Conservation (phyloP, 1,140 invertebrate genomes). For the Zaprionus davidi region DNA sequence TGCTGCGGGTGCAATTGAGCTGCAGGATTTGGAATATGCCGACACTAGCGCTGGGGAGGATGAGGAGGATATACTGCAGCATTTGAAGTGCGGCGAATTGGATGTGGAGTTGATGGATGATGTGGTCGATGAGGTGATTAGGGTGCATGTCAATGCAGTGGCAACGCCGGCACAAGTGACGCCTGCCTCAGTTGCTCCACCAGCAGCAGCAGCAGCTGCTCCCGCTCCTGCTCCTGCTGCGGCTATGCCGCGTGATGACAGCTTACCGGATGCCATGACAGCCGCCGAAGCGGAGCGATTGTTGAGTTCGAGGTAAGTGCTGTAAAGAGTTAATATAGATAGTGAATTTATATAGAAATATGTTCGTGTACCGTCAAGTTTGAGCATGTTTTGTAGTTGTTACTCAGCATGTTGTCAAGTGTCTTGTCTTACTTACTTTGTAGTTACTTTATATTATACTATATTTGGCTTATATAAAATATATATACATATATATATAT, state of each 20-base stretch:
- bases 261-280: constrained; percentile 89
- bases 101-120: constrained; percentile 62
- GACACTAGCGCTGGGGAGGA: constrained; percentile 86
- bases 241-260: constrained; percentile 65
- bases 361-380: neutral
- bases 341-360: neutral
- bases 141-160: constrained; percentile 52
- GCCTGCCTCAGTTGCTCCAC: neutral
- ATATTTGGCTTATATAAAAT: too few species aligned
- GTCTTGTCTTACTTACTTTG: neutral
- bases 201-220: neutral
- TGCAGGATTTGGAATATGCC: constrained; percentile 85
- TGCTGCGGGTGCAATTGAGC: constrained; percentile 55
- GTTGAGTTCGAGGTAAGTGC: constrained; percentile 90
- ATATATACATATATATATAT: neutral
- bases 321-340: neutral
- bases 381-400: neutral
- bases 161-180: neutral
- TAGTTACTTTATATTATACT: neutral
- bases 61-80: constrained; percentile 83
- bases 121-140: constrained; percentile 75
- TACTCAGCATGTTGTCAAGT: neutral
- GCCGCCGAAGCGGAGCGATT: constrained; percentile 93
- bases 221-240: constrained; percentile 7
- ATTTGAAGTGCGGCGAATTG: constrained; percentile 77